Percentiles rank a stretch among this genome's conserved stretches.
Evolutionary conservation across 2,797 vertebrate species (phyloP).

Genomic region (Moxostoma hubbsi): DNA sequence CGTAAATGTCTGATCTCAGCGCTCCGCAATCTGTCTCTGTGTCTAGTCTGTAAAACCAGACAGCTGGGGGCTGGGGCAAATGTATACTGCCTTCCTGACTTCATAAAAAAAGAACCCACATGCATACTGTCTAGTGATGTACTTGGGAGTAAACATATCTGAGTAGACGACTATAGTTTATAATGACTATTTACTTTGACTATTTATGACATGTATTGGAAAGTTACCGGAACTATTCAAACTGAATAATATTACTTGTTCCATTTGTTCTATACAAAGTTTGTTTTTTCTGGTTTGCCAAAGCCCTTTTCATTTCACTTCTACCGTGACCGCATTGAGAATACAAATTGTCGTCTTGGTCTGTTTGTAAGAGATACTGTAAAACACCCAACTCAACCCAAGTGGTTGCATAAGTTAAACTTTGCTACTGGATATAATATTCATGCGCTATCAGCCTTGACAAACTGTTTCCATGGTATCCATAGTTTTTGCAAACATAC

Average conservation of each 20-base stretch:
- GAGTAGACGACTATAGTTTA: neutral
- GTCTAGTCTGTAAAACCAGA: conserved; percentile 13
- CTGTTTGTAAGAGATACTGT: neutral
- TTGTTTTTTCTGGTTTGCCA: neutral
- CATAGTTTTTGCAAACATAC: neutral
- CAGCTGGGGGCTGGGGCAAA: conserved; percentile 6
- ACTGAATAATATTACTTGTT: no score
- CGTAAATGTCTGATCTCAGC: conserved; percentile 21
- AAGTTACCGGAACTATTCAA: no score
- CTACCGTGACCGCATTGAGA: neutral
- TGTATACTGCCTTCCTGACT: conserved; percentile 27
- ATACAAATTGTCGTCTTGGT: neutral
- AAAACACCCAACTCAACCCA: neutral
- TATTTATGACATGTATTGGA: conserved; percentile 5
- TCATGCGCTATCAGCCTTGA: no score
- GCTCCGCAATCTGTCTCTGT: conserved; percentile 28
- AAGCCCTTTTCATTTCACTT: neutral
- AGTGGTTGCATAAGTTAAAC: neutral
- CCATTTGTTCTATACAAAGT: neutral
- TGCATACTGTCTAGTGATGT: neutral
- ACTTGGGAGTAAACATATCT: neutral
- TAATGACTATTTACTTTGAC: neutral
- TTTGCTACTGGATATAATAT: neutral
- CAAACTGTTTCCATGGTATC: neutral
- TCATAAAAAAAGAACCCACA: conserved; percentile 6